Conservation (phyloP, 2,888 invertebrate species). For the Drosophila maculinotata region DNA sequence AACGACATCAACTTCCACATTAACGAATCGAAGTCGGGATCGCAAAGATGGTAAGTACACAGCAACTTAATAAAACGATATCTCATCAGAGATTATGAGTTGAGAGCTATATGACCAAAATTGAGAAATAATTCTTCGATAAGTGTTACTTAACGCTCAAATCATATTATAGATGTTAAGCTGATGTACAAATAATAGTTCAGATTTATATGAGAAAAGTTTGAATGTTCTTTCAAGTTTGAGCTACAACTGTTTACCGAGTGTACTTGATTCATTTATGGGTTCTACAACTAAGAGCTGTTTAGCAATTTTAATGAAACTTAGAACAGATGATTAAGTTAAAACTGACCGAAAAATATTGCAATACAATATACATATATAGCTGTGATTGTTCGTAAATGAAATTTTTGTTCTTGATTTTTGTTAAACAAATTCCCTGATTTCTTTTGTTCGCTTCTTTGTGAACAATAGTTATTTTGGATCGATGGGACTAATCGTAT, state of each 20-base stretch:
- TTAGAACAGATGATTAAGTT: neutral
- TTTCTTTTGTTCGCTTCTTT: no score
- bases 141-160: neutral
- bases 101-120: neutral
- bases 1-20: conserved; percentile 87
- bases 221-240: no score
- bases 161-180: no score
- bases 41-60: conserved; percentile 87
- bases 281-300: no score
- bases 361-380: no score
- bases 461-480: conserved; percentile 13
- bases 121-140: neutral
- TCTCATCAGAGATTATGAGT: neutral
- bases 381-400: no score
- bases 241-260: no score
- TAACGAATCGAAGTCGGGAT: conserved; percentile 88
- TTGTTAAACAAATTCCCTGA: no score
- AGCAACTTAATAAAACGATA: neutral
- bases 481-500: conserved; percentile 20
- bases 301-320: neutral
- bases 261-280: no score
- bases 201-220: no score
- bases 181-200: no score
- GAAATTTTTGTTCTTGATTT: no score
- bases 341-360: neutral